phyloP scores from a whole-genome alignment of 2,888 invertebrate genomes.

The Mythimna albipuncta region DNA sequence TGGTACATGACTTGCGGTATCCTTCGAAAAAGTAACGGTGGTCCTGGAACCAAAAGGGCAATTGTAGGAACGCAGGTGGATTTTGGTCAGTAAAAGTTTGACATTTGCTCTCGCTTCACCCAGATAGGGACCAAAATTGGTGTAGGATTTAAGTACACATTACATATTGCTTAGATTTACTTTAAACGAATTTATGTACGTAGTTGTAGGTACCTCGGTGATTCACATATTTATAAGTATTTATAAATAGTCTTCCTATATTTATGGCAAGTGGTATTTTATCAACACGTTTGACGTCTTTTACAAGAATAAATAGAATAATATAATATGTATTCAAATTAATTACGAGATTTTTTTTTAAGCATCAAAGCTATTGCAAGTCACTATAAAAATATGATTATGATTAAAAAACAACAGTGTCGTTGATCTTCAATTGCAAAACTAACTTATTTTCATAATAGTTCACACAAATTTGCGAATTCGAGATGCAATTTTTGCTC shows the following conservation, averaged over 20 bases:
- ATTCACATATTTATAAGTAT: slow-evolving; percentile 11
- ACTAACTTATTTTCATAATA: neutral
- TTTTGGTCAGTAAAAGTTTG: too few species aligned
- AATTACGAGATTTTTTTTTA: neutral
- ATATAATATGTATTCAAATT: neutral
- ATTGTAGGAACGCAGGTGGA: too few species aligned
- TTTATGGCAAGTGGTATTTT: slow-evolving; percentile 14
- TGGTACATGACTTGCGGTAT: too few species aligned
- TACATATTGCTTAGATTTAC: neutral
- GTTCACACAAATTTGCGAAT: neutral
- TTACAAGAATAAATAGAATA: slow-evolving; percentile 2
- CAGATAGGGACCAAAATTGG: too few species aligned
- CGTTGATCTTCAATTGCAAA: neutral
- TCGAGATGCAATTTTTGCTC: neutral
- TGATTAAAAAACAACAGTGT: neutral
- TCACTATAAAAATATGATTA: neutral
- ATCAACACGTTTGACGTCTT: neutral
- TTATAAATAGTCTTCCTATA: neutral
- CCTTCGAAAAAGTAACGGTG: too few species aligned
- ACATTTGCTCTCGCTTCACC: too few species aligned
- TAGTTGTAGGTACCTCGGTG: neutral
- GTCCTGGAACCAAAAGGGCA: too few species aligned
- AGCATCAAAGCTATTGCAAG: neutral
- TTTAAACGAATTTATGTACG: neutral
- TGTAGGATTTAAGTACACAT: neutral